Base-by-base conservation (phyloP, 2,113 vertebrate species). In the Vulpes lagopus region DNA sequence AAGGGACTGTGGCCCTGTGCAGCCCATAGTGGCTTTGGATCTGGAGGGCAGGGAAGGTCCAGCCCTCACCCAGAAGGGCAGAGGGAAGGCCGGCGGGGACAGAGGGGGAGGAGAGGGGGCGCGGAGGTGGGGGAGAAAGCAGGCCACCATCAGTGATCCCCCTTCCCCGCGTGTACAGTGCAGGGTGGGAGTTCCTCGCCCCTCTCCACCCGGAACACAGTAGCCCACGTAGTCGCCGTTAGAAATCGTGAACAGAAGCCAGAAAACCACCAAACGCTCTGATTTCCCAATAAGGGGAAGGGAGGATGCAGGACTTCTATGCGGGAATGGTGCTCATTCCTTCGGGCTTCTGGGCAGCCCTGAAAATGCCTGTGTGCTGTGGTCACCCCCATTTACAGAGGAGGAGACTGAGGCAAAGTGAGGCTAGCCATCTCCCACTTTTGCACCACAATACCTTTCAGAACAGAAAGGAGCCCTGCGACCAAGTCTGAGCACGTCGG, bases 311-410 rank as follows among this genome's bases (percentile, higher is more conserved):
- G 57, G 17, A 71, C 20, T 55, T 20, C 16, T 35, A 2, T 17
- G 2, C 2, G 49, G 23, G 74, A 76, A 43, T 0, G 0, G 11
- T 5, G 49, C n/a, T 11, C 2, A 53, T 3, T 12, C 67, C 9
- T 12, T 38, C 8, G 49, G 71, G 30, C 25, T 80, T 59, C 55
- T 49, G 27, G 5, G 86, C 32, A 38, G 62, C 19, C 49, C 10
- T 5, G 1, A 9, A 22, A 17, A 11, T 9, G 35, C 69, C 38
- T 17, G 4, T 16, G 38, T 23, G 16, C 53, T 25, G 27, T 5
- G 4, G 12, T 17, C 15, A 22, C 27, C 51, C 22, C 22, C 17
- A 17, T 8, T 25, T 53, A 83, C 19, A 32, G 57, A 49, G 0
- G 82, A 69, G 35, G n/a, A 84, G 38, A 57, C 38, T 4, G 51